Evolutionary conservation across 2,888 invertebrate species (phyloP).

Genomic region (Maniola hyperantus): DNA sequence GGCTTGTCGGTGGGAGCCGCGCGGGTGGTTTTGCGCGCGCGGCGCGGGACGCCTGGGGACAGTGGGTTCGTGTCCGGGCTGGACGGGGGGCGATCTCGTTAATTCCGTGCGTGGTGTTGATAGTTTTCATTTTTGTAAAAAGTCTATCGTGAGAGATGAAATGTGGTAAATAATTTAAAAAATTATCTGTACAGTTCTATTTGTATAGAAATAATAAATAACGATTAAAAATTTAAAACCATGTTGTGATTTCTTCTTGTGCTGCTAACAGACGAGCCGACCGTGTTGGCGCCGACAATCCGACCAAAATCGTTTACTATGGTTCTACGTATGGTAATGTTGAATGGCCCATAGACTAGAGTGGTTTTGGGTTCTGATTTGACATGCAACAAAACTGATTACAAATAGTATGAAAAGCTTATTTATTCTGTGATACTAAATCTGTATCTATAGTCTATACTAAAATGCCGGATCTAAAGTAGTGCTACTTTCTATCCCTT

Average conservation of each 20-base stretch:
- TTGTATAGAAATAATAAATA: conserved; percentile 84
- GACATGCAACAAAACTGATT: too few species aligned
- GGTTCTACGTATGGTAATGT: too few species aligned
- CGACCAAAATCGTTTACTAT: neutral
- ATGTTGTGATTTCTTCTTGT: conserved; percentile 78
- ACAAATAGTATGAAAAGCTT: too few species aligned
- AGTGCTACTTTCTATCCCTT: too few species aligned
- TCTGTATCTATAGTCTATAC: too few species aligned
- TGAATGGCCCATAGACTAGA: neutral
- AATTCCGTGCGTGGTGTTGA: conserved; percentile 78
- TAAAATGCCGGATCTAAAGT: too few species aligned
- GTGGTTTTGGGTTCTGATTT: neutral
- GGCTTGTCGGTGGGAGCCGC: conserved; percentile 22
- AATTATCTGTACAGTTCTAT: conserved; percentile 84
- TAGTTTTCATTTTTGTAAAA: conserved; percentile 84
- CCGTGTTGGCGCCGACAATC: neutral
- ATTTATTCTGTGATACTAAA: too few species aligned
- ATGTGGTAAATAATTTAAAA: conserved; percentile 82
- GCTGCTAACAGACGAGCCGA: conserved; percentile 8
- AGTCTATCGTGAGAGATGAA: conserved; percentile 80
- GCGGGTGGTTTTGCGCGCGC: conserved; percentile 27
- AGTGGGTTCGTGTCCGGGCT: conserved; percentile 22
- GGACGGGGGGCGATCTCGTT: conserved; percentile 66
- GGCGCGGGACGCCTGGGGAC: conserved; percentile 23
- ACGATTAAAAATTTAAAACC: conserved; percentile 79